A percentile compares a stretch with the other conserved stretches of the same genome.
These are phyloP conservation scores for Chanos chanos DNA, from an alignment of 2,797 vertebrate genomes.

Conservation along the genomic window DNA sequence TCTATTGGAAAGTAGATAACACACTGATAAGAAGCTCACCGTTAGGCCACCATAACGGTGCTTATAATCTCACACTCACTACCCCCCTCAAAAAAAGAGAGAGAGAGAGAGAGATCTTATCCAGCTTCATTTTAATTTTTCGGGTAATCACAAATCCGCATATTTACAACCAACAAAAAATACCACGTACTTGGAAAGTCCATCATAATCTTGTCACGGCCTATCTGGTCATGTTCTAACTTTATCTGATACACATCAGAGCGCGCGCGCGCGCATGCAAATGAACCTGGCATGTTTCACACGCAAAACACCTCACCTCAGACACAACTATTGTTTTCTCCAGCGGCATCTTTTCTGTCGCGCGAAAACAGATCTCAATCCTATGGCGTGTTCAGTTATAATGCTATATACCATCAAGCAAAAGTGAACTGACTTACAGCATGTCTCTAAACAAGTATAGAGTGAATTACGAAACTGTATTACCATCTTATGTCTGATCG, in stretches of 20 bases:
- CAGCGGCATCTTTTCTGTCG: not conserved
- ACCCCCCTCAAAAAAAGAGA: too few species aligned
- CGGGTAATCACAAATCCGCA: not conserved
- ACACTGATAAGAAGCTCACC: conserved; percentile 18
- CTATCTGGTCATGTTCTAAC: conserved; percentile 17
- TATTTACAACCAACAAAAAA: not conserved
- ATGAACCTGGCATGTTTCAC: conserved; percentile 13
- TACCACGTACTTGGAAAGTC: conserved; percentile 7
- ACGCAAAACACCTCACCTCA: conserved; percentile 32
- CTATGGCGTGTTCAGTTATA: too few species aligned
- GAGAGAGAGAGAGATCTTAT: too few species aligned
- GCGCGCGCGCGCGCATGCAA: conserved; percentile 40
- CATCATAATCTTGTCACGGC: not conserved
- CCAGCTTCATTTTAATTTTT: not conserved
- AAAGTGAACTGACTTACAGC: too few species aligned
- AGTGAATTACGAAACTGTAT: too few species aligned
- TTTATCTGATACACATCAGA: conserved; percentile 18
- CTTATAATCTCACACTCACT: not conserved
- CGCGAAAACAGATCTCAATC: not conserved
- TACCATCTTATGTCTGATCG: too few species aligned
- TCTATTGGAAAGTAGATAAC: conserved; percentile 13
- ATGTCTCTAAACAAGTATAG: too few species aligned
- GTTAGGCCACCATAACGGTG: conserved; percentile 1
- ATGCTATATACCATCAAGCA: too few species aligned
- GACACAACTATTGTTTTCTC: not conserved